Evolutionary conservation across 30 jellyfish, hydroid and myxozoan species (phyloP), one percentile per base, ranked within the genome.

Genomic region (Cassiopea xamachana): DNA sequence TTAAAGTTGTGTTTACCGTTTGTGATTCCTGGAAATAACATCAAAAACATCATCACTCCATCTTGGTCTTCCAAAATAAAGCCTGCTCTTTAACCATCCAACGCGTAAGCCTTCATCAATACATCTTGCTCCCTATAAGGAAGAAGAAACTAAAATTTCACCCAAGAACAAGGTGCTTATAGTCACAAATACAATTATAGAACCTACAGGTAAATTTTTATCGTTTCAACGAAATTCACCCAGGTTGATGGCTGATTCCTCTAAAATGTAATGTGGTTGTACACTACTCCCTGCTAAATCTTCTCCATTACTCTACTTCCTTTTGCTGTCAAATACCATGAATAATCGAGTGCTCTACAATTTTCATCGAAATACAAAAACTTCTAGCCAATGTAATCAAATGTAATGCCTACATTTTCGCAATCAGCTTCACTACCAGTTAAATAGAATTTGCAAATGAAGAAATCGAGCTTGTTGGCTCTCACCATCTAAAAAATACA

Each of bases 1-100:
- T 51, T 9, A 2, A 51, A 51, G 9, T 51, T 51, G 8, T 48
- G 9, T 60, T 60, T 47, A 86, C 93, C 88, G 60, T 86, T 69
- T 77, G 71, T 86, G 93, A 75, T 86, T 86, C 88, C 48, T 74
- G 1, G 93, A 59, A 47, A 86, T 75, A 1, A 13, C 73, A 70
- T 86, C 70, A 51, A 86, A 86, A 27, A 75, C 77, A 27, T 86
- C 89, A 8, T 77, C n/a, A n/a, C n/a, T 75, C 93, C 93, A 86
- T 44, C 13, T 46, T 14, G 93, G 93, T 77, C 93, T 75, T 17
- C 93, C 93, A 60, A 75, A 76, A 75, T 86, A 16, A 46, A 86
- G 75, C 44, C 93, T 72, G 68, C 93, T 75, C 39, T 69, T 60
- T 19, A 86, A 46, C 93, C 93, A 86, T 7, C 76, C 88, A 17